phyloP scores from a whole-genome alignment of 2,797 vertebrate genomes.

The Nasua narica region DNA sequence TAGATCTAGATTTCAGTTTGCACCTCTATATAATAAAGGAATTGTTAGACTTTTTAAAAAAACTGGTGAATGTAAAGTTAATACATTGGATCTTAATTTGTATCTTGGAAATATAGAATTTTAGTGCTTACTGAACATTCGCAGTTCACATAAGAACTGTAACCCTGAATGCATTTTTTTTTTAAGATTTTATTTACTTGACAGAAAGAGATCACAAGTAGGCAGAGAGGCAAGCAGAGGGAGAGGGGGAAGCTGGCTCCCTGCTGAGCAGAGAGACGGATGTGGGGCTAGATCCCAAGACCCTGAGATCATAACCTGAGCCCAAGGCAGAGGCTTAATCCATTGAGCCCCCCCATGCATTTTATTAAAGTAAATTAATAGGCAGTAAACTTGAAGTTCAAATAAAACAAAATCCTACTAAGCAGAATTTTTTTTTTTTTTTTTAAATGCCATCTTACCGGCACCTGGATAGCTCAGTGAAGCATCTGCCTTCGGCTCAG shows the following conservation, averaged over 20 bases:
- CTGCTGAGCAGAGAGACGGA: too few species aligned
- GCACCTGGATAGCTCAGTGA: background rate
- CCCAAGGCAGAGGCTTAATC: too few species aligned
- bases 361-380: background rate
- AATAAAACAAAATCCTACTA: slow-evolving; percentile 33
- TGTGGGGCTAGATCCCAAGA: too few species aligned
- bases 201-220: too few species aligned
- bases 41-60: background rate
- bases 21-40: background rate
- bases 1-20: background rate
- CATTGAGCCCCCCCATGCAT: too few species aligned
- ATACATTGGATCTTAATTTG: background rate
- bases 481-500: background rate
- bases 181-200: too few species aligned
- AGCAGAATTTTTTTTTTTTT: background rate
- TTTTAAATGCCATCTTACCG: background rate
- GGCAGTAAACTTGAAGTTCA: background rate
- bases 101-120: slow-evolving; percentile 12
- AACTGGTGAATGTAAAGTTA: background rate
- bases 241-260: too few species aligned
- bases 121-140: slow-evolving; percentile 38
- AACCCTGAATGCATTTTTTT: background rate
- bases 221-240: too few species aligned
- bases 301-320: too few species aligned
- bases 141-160: background rate